Evolutionary conservation across 2,797 vertebrate species (phyloP), one percentile per base, ranked within the genome.

Genomic region (Manis crassicaudata): DNA sequence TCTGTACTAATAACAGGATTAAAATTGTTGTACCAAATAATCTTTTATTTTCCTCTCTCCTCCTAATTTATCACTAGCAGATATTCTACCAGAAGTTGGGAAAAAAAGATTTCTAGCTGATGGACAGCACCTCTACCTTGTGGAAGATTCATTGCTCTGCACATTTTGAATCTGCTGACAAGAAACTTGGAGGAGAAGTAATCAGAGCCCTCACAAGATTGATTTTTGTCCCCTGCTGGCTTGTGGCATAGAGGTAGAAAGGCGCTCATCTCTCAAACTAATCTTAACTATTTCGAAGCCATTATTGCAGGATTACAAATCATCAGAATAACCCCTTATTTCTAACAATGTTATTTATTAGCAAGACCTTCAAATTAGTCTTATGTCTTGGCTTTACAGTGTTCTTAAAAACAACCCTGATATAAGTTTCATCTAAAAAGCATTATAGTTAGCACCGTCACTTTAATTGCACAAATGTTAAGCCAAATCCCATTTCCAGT

Each of bases 151-250:
- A 99, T 98, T 98, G 97, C 97, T 96, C 85, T 97, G 98, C 97
- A 97, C 98, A 98, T 97, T 98, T 98, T 98, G 98, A 99, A 99
- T 99, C 97, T 98, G 98, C 98, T 99, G 98, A 99, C 98, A 98
- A 98, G 98, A 98, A 98, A 98, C 98, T 98, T 98, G 98, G 97
- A 97, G 98, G 97, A 98, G 98, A 98, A 98, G 98, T 98, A 99
- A 99, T 99, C 98, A 98, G 98, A 98, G 97, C 93, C 88, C 97
- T 97, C 21, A 52, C 92, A 98, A 99, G 98, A 99, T 98, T 99
- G 98, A 99, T 99, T 98, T 97, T 98, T 98, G 98, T 98, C 96
- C 98, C 98, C 96, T 98, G 98, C 98, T 98, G 98, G 97, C 98
- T 98, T 97, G 97, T 98, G 98, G 98, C 98, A 98, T 96, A 97